Conservation (phyloP, 2,113 vertebrate genomes). For the Oreochromis niloticus region DNA sequence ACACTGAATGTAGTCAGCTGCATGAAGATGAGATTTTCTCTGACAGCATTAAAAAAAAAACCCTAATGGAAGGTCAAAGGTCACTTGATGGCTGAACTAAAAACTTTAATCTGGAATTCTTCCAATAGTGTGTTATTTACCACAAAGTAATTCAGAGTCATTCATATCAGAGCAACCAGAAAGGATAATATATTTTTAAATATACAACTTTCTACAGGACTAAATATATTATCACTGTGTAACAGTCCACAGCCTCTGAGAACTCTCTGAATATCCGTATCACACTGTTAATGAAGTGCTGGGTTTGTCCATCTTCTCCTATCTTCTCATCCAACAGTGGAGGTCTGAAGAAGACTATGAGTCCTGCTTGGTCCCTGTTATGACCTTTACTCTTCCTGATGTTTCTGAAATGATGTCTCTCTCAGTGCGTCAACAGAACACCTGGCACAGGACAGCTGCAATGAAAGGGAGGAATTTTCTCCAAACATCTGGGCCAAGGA, state of each 20-base stretch:
- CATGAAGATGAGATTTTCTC: neutral
- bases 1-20: accelerated
- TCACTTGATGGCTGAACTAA: neutral
- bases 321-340: neutral
- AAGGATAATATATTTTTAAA: neutral
- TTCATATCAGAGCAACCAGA: neutral
- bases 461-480: neutral
- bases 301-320: neutral
- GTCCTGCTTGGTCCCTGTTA: neutral
- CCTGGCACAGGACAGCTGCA: neutral
- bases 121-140: neutral
- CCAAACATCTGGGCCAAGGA: neutral
- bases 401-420: neutral
- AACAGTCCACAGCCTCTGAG: neutral
- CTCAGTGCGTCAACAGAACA: neutral
- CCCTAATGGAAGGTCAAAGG: neutral
- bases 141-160: neutral
- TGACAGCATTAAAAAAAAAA: neutral
- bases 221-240: neutral
- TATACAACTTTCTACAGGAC: neutral
- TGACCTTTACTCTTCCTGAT: neutral
- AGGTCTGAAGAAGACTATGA: neutral
- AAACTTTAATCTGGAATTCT: neutral
- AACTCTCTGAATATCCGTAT: neutral
- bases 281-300: too few species aligned